A percentile compares a stretch with the other conserved stretches of the same genome.
phyloP scores from a whole-genome alignment of 2,797 vertebrate genomes.

The Pangasius macronema region DNA sequence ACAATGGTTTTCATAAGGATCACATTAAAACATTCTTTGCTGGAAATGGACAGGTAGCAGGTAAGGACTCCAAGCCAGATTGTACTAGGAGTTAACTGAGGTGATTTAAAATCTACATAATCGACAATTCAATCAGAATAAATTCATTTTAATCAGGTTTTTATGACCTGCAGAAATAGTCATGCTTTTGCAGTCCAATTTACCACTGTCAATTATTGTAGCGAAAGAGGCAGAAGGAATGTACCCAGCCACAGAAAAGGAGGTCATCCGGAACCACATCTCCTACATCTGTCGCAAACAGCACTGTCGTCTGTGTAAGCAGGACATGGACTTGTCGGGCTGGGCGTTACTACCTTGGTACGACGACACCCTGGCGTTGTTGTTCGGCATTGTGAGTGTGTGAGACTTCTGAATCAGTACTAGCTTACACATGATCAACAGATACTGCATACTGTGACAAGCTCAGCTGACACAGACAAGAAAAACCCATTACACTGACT shows the following conservation, averaged over 20 bases:
- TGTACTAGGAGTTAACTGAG: no score
- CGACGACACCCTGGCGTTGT: no score
- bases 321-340: no score
- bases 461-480: not conserved
- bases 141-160: not conserved
- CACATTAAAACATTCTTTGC: conserved; percentile 83
- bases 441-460: not conserved
- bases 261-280: conserved; percentile 77
- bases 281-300: conserved; percentile 80
- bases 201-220: conserved; percentile 8
- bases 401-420: not conserved
- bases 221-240: conserved; percentile 72
- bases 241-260: conserved; percentile 79
- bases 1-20: conserved; percentile 78
- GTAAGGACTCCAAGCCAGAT: conserved; percentile 57
- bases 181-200: not conserved
- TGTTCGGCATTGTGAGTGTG: conserved; percentile 75
- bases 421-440: not conserved
- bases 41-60: conserved; percentile 73
- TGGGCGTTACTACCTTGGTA: no score
- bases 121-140: not conserved
- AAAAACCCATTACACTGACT: not conserved
- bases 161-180: not conserved
- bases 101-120: not conserved
- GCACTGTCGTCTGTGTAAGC: no score